Conservation (phyloP, 2,797 vertebrate species). For the Sebastes kiyomatsui region DNA sequence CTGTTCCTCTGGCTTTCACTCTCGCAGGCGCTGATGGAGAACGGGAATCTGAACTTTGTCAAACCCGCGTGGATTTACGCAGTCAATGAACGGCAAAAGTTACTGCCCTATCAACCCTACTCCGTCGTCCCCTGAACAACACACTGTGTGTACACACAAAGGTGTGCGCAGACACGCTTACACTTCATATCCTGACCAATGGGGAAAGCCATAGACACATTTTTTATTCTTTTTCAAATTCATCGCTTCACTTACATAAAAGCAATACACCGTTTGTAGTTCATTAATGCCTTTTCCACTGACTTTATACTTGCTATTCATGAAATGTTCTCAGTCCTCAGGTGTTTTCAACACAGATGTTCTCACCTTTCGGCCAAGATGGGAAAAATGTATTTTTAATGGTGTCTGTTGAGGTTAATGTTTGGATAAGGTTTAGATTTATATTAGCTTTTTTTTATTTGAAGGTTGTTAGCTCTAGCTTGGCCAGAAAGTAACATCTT, state of each 20-base stretch:
- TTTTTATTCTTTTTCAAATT: slow-evolving; percentile 15
- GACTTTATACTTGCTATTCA: background rate
- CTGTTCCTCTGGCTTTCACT: background rate
- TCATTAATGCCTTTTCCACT: slow-evolving; percentile 12
- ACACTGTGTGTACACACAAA: background rate
- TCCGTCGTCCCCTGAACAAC: slow-evolving; percentile 86
- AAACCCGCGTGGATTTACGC: slow-evolving; percentile 91
- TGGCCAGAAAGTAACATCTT: background rate
- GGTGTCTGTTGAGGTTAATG: background rate
- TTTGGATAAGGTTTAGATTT: slow-evolving; percentile 20
- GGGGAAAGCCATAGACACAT: slow-evolving; percentile 38
- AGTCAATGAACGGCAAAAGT: slow-evolving; percentile 88
- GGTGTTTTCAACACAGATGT: background rate
- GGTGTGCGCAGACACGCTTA: background rate
- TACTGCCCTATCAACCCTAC: slow-evolving; percentile 90
- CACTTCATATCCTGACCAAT: background rate
- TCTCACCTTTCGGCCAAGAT: background rate
- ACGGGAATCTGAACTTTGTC: slow-evolving; percentile 88
- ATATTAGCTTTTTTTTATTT: background rate
- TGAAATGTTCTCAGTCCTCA: slow-evolving; percentile 10
- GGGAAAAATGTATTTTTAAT: background rate
- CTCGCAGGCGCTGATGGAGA: slow-evolving; percentile 89
- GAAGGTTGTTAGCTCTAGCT: background rate
- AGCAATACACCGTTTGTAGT: slow-evolving; percentile 46
- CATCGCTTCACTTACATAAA: background rate